These are phyloP conservation scores for Alcedo quadribrachys DNA, from an alignment of 2,797 vertebrate species.

Conservation along the genomic window DNA sequence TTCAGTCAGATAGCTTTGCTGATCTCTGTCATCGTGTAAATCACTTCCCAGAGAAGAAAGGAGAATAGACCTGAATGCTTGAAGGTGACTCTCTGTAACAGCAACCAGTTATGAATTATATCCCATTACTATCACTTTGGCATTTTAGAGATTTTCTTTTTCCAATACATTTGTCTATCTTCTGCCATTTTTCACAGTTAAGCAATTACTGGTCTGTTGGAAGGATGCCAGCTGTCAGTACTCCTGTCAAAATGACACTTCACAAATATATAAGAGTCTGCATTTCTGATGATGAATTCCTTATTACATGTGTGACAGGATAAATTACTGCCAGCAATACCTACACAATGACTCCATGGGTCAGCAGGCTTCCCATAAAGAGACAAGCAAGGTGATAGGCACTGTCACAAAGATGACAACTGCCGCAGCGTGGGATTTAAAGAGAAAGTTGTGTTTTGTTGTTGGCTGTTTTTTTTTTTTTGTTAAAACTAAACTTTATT, in stretches of 20 bases:
- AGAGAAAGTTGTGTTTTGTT: background rate
- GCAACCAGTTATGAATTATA: conserved; percentile 41
- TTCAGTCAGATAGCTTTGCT: conserved; percentile 14
- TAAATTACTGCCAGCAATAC: conserved; percentile 53
- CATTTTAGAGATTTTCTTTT: conserved; percentile 41
- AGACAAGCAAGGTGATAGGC: conserved; percentile 12
- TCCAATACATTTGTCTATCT: conserved; percentile 24
- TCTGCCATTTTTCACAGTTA: conserved; percentile 52
- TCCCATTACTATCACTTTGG: conserved; percentile 43
- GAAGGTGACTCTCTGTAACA: conserved; percentile 45
- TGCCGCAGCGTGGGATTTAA: background rate
- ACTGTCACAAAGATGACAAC: background rate
- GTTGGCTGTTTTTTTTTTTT: background rate
- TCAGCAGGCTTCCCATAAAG: background rate
- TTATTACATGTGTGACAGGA: conserved; percentile 11
- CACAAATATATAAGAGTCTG: background rate
- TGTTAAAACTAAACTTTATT: background rate
- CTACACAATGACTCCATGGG: background rate
- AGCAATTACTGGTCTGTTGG: conserved; percentile 46
- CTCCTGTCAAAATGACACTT: conserved; percentile 41
- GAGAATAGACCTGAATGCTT: background rate
- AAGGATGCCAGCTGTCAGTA: conserved; percentile 35
- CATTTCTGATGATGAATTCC: conserved; percentile 60
- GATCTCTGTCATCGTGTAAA: background rate
- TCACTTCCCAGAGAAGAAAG: background rate